Conservation (phyloP, 2,113 vertebrate genomes). For the Otocyon megalotis region DNA sequence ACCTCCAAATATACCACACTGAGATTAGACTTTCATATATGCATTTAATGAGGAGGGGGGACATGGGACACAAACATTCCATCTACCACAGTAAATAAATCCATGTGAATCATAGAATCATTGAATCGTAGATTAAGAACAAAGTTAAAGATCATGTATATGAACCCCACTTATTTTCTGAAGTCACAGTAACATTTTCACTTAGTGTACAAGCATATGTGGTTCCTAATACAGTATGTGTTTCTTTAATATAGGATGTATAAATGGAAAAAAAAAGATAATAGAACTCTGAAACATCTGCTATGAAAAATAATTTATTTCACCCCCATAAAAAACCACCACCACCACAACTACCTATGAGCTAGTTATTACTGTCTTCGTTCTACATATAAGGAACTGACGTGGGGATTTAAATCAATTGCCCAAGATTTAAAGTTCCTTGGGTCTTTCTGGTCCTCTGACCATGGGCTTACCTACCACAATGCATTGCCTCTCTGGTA, state of each 20-base stretch:
- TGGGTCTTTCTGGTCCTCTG: not conserved
- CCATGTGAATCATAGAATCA: not conserved
- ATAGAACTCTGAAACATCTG: not conserved
- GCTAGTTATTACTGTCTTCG: not conserved
- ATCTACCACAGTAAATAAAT: not conserved
- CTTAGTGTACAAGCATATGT: not conserved
- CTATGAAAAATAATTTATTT: not conserved
- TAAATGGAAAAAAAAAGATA: not conserved
- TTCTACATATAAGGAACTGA: not conserved
- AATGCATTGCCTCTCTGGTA: not conserved
- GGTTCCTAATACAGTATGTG: not conserved
- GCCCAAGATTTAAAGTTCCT: not conserved
- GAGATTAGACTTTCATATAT: not conserved
- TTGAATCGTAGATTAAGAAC: not conserved
- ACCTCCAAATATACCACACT: not conserved
- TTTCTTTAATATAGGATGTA: not conserved
- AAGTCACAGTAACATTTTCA: not conserved
- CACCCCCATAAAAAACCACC: not conserved
- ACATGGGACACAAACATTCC: not conserved
- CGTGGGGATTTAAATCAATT: not conserved
- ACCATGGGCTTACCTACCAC: rapidly evolving
- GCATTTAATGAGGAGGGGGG: not conserved
- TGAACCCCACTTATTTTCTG: not conserved
- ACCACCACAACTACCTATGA: not conserved
- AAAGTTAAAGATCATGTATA: not conserved